Conservation (phyloP, 2,113 vertebrate species). For the Vireo altiloquus region DNA sequence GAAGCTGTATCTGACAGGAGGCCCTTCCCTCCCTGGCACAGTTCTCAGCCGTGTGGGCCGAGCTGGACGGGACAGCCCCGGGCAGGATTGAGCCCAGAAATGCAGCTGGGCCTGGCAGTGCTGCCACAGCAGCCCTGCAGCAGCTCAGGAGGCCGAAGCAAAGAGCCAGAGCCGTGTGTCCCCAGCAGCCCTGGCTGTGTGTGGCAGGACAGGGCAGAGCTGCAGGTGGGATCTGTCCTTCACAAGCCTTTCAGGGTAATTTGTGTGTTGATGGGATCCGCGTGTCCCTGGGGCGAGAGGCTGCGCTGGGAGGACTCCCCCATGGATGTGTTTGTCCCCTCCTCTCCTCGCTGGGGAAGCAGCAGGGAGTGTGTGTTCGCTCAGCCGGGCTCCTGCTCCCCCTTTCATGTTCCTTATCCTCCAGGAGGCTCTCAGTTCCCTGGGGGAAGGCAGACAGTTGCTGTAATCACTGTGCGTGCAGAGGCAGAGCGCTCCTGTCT, state of each 20-base stretch:
- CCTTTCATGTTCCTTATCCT: not conserved
- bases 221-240: not conserved
- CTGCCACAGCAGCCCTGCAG: not conserved
- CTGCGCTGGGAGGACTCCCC: not conserved
- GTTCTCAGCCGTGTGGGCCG: rapidly evolving
- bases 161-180: not conserved
- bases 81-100: not conserved
- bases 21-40: not conserved
- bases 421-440: not conserved
- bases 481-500: not conserved
- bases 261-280: not conserved
- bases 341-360: not conserved
- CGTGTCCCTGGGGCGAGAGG: not conserved
- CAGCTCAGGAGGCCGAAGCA: not conserved
- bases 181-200: not conserved
- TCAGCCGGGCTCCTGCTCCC: not conserved
- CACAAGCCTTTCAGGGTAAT: not conserved
- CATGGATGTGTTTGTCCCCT: not conserved
- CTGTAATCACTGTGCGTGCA: not conserved
- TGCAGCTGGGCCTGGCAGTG: not conserved
- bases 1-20: too few relatives aligned
- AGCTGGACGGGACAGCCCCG: not conserved
- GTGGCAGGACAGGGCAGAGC: not conserved
- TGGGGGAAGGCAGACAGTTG: not conserved
- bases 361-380: not conserved